Evolutionary conservation across 2,113 vertebrate species (phyloP), one percentile per base, ranked within the genome.

Genomic region (Campylorhamphus procurvoides): DNA sequence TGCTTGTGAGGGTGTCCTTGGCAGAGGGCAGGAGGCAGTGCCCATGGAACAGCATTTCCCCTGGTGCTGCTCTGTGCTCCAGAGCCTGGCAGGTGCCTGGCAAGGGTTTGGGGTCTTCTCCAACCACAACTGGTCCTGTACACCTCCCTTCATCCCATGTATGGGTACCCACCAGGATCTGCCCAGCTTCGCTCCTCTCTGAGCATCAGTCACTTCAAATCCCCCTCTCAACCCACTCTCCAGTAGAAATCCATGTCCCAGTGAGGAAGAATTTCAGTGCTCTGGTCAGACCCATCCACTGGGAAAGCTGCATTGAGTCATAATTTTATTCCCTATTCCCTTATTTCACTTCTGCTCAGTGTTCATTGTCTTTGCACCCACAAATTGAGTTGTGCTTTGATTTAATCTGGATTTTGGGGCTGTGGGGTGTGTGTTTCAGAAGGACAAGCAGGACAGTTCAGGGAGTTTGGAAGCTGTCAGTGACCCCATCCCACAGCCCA

Each of bases 391-490:
- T 42, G 4, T 12, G 18, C 56, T n/a, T 50, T 35, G 58, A 5
- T 79, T 37, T 81, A 28, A 56, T 18, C 2, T 0, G 5, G 55
- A 6, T 44, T 73, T 79, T 60, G 14, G 8, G 52, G 89, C 72
- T 75, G 81, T 75, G 84, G 6, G 60, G 18, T 89, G 33, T 89
- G 33, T 98, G 29, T 98, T 99, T 82, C 97, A 98, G 96, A 99
- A 98, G 94, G 98, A 98, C 92, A 98, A 96, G 71, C 98, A 98
- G 90, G 99, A 99, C 73, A 95, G 96, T 85, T 93, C 96, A 8
- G 98, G 96, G 94, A 99, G 98, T 96, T 96, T 98, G 56, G 99
- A 99, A 97, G 94, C 98, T 67, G 94, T 98, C 19, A 80, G 96
- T 2, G 99, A 99, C 50, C 62, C 97, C 40, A 22, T 98, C 35